A percentile compares a stretch with the other conserved stretches of the same genome.
These are phyloP conservation scores for Chelonoidis abingdonii DNA, from an alignment of 2,113 vertebrate species.

Conservation along the genomic window DNA sequence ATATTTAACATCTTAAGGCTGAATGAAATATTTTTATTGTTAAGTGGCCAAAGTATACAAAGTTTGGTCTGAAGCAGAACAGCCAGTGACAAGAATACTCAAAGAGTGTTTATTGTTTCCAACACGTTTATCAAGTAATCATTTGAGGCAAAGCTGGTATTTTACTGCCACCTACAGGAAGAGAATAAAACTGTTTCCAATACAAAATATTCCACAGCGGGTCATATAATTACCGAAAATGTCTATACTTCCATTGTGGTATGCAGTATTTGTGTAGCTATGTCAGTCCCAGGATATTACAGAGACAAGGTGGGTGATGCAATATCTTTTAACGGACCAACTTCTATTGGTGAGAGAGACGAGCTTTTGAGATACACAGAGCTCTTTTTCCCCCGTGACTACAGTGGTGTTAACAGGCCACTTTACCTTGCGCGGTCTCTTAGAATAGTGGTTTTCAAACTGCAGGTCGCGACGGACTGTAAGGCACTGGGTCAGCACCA, in stretches of 20 bases:
- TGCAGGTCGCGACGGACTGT: no score
- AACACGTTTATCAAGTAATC: not conserved
- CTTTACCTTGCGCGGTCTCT: not conserved
- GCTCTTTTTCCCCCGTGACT: not conserved
- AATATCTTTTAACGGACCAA: not conserved
- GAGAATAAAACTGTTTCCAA: constrained; percentile 23
- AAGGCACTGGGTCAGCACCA: no score
- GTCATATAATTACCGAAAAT: not conserved
- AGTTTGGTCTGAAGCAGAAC: constrained; percentile 11
- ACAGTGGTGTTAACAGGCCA: not conserved
- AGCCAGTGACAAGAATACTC: constrained; percentile 1
- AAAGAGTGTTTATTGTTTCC: not conserved
- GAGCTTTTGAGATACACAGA: not conserved
- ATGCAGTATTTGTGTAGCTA: not conserved
- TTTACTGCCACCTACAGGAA: constrained; percentile 73
- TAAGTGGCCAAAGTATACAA: not conserved
- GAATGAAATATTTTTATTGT: constrained; percentile 9
- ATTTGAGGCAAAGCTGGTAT: not conserved
- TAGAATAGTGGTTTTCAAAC: no score
- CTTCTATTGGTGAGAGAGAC: not conserved
- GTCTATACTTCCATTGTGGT: not conserved
- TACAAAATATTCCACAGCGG: not conserved
- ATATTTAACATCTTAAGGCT: constrained; percentile 19
- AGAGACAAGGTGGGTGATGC: not conserved
- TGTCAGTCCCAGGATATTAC: not conserved